Percentiles rank a stretch among this genome's conserved stretches.
Evolutionary conservation across 2,888 invertebrate species (phyloP).

Genomic region (Drosophila suboccidentalis): DNA sequence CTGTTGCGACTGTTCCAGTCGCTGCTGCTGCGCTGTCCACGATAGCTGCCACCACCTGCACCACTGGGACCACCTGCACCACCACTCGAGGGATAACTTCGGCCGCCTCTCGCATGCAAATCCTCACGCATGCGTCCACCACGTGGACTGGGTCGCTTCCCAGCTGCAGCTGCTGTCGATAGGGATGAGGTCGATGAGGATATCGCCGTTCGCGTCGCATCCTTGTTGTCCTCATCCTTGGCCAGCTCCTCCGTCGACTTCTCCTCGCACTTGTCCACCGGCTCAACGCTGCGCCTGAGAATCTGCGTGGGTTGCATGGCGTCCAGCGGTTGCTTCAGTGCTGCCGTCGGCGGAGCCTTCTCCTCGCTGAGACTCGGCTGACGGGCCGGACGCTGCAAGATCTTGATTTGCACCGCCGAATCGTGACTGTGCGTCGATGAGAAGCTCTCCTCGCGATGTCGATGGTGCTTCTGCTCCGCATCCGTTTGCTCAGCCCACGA

Average conservation of each 20-base stretch:
- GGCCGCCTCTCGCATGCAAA: conserved; percentile 30
- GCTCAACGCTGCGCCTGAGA: conserved; percentile 83
- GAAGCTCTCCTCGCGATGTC: conserved; percentile 84
- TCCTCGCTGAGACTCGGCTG: conserved; percentile 79
- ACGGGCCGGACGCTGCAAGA: conserved; percentile 82
- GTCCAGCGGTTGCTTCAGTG: conserved; percentile 37
- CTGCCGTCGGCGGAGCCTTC: conserved; percentile 23
- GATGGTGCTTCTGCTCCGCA: conserved; percentile 81
- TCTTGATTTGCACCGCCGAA: conserved; percentile 84
- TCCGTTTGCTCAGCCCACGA: conserved; percentile 87
- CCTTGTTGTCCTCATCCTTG: conserved; percentile 50
- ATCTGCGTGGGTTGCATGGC: conserved; percentile 83
- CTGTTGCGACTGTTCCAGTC: conserved; percentile 54
- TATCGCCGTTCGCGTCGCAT: conserved; percentile 35
- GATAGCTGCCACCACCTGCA: conserved; percentile 85
- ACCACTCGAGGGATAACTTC: conserved; percentile 66
- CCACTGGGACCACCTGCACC: conserved; percentile 25
- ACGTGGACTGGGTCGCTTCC: conserved; percentile 83
- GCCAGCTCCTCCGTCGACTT: conserved; percentile 20
- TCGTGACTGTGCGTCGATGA: conserved; percentile 84
- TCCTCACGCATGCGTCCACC: conserved; percentile 59
- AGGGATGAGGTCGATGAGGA: conserved; percentile 21
- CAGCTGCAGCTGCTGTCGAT: conserved; percentile 18
- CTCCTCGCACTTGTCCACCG: conserved; percentile 41
- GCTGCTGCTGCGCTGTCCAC: conserved; percentile 75